phyloP scores from a whole-genome alignment of 2,888 invertebrate genomes.

The Frankliniella fusca region DNA sequence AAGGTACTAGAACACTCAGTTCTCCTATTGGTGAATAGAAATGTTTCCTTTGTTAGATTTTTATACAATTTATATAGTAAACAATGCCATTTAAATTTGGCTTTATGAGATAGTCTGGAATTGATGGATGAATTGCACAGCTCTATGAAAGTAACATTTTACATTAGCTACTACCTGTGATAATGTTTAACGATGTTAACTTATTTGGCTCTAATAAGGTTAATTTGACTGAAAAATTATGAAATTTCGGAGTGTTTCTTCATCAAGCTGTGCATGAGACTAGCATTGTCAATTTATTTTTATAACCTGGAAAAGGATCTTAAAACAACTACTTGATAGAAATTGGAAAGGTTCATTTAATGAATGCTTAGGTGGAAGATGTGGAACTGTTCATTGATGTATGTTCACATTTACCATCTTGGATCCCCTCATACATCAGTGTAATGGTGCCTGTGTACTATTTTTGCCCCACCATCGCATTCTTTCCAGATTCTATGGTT shows the following conservation, averaged over 20 bases:
- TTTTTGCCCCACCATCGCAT: neutral
- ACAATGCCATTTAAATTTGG: slow-evolving; percentile 16
- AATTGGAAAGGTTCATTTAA: neutral
- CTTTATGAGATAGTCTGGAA: slow-evolving; percentile 18
- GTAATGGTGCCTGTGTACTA: neutral
- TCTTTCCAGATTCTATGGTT: neutral
- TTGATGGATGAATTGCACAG: slow-evolving; percentile 13
- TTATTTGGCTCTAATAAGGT: slow-evolving; percentile 20
- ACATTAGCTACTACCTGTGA: slow-evolving; percentile 22
- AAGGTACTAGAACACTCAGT: slow-evolving; percentile 13
- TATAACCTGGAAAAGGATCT: neutral
- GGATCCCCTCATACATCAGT: slow-evolving; percentile 18
- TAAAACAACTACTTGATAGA: neutral
- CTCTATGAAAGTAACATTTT: slow-evolving; percentile 21
- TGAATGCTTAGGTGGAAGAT: neutral
- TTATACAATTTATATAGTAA: slow-evolving; percentile 25
- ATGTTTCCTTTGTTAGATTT: slow-evolving; percentile 26
- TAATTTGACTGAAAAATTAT: slow-evolving; percentile 20
- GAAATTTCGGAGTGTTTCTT: slow-evolving; percentile 20
- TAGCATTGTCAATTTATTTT: slow-evolving; percentile 23
- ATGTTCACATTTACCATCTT: slow-evolving; percentile 4
- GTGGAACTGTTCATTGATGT: slow-evolving; percentile 5
- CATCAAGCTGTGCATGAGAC: slow-evolving; percentile 15
- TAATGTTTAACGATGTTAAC: slow-evolving; percentile 25
- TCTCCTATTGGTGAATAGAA: slow-evolving; percentile 11